Percentiles rank a stretch among this genome's conserved stretches.
These are phyloP conservation scores for Leptarthrus brevirostris DNA, from an alignment of 2,888 invertebrate species.

Conservation along the genomic window DNA sequence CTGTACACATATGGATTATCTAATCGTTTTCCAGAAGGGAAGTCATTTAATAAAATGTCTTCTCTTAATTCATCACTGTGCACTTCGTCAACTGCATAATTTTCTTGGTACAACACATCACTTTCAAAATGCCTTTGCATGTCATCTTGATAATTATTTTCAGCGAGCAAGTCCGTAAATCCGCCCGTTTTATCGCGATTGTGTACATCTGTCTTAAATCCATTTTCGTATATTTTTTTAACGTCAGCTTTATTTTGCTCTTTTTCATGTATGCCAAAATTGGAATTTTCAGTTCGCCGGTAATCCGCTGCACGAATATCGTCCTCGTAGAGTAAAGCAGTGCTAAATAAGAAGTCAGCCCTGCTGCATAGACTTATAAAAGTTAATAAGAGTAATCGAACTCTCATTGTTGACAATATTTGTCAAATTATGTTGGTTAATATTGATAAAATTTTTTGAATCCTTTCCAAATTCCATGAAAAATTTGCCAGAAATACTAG, in stretches of 20 bases:
- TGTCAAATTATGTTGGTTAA: too few relatives aligned
- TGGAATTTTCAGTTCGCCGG: background rate
- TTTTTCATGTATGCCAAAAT: background rate
- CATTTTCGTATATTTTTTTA: slow-evolving; percentile 10
- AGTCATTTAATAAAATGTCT: slow-evolving; percentile 27
- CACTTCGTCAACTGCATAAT: slow-evolving; percentile 35
- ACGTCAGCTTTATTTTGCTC: background rate
- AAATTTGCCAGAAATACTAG: too few relatives aligned
- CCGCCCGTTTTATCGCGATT: background rate
- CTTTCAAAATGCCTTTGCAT: background rate
- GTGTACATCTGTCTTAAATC: slow-evolving; percentile 22
- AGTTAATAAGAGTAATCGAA: too few relatives aligned
- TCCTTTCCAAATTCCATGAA: too few relatives aligned
- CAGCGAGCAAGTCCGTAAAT: slow-evolving; percentile 10
- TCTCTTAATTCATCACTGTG: background rate
- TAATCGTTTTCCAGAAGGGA: background rate
- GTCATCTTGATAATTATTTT: slow-evolving; percentile 16
- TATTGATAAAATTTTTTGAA: too few relatives aligned
- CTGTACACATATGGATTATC: slow-evolving; percentile 61
- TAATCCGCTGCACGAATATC: slow-evolving; percentile 5
- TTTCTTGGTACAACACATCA: slow-evolving; percentile 16
- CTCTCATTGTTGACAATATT: too few relatives aligned
- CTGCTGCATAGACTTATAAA: background rate
- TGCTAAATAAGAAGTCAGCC: background rate
- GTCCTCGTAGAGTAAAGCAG: slow-evolving; percentile 35